phyloP scores from a whole-genome alignment of 1,140 invertebrate species.

The Xylocopa sonorina region DNA sequence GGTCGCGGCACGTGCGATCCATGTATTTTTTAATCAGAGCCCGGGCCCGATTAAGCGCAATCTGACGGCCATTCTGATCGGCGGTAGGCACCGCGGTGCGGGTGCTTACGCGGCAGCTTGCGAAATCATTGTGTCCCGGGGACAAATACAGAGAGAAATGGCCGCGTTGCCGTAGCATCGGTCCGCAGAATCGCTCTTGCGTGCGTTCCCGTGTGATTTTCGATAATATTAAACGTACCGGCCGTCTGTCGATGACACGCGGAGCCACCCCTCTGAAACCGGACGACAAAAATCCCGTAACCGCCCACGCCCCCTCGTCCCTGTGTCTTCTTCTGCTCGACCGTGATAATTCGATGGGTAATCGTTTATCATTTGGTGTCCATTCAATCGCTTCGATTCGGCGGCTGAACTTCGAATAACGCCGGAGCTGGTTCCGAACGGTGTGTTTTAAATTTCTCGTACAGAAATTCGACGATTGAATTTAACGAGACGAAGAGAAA shows the following conservation, averaged over 20 bases:
- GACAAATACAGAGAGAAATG: slow-evolving; percentile 61
- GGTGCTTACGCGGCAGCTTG: slow-evolving; percentile 67
- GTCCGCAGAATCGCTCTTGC: slow-evolving; percentile 57
- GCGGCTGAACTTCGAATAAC: not conserved
- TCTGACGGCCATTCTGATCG: slow-evolving; percentile 63
- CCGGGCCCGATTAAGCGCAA: slow-evolving; percentile 64
- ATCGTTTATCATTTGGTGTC: slow-evolving; percentile 4
- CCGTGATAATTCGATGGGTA: not conserved
- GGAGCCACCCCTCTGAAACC: not conserved
- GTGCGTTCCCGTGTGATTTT: slow-evolving; percentile 52
- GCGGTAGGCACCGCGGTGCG: slow-evolving; percentile 34
- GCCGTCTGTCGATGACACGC: slow-evolving; percentile 6
- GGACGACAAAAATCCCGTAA: slow-evolving; percentile 7
- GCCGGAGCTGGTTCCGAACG: not conserved
- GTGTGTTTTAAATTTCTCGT: no score
- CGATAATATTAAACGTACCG: slow-evolving; percentile 56
- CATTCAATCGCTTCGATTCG: not conserved
- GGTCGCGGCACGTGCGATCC: slow-evolving; percentile 36
- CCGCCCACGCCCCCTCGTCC: not conserved
- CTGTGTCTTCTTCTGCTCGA: slow-evolving; percentile 1
- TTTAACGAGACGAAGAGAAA: no score
- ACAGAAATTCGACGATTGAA: no score
- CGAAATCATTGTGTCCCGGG: slow-evolving; percentile 67
- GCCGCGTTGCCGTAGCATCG: slow-evolving; percentile 31
- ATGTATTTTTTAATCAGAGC: slow-evolving; percentile 64